Percentiles rank a stretch among this genome's conserved stretches.
phyloP scores from a whole-genome alignment of 2,797 vertebrate genomes.

The Hozukius guyotensis region DNA sequence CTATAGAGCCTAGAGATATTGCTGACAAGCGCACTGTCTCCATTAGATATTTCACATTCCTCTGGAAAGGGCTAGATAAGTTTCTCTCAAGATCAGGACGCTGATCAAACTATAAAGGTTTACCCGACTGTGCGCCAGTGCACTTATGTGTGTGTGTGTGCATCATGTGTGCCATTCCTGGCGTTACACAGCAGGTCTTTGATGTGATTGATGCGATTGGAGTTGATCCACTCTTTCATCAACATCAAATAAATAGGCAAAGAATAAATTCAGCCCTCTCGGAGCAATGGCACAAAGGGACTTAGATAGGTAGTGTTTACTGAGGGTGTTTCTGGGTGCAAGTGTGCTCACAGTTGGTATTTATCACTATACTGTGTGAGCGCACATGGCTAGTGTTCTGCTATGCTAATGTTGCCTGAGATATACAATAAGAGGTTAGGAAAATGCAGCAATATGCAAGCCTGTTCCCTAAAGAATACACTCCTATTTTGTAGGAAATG shows the following conservation, averaged over 20 bases:
- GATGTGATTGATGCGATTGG: conserved; percentile 70
- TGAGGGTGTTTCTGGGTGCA: conserved; percentile 1
- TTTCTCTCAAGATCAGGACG: conserved; percentile 57
- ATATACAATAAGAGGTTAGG: background rate
- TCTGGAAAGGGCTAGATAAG: conserved; percentile 51
- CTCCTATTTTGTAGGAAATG: background rate
- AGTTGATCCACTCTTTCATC: conserved; percentile 74
- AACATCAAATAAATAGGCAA: conserved; percentile 69
- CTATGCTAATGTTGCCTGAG: background rate
- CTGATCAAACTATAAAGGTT: conserved; percentile 65
- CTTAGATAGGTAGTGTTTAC: conserved; percentile 36
- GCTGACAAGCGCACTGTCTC: conserved; percentile 47
- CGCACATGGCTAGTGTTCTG: background rate
- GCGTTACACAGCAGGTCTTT: conserved; percentile 62
- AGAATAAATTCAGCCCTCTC: conserved; percentile 49
- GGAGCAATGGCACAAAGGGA: conserved; percentile 32
- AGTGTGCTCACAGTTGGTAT: background rate
- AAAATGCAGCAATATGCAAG: conserved; percentile 3
- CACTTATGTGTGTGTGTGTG: background rate
- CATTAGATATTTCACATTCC: conserved; percentile 57
- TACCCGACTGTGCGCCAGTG: conserved; percentile 18
- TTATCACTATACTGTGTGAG: background rate
- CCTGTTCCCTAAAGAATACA: background rate
- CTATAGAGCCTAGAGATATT: conserved; percentile 27
- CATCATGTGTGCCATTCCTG: conserved; percentile 39